phyloP scores from a whole-genome alignment of 2,113 vertebrate species.

The Mus pahari region DNA sequence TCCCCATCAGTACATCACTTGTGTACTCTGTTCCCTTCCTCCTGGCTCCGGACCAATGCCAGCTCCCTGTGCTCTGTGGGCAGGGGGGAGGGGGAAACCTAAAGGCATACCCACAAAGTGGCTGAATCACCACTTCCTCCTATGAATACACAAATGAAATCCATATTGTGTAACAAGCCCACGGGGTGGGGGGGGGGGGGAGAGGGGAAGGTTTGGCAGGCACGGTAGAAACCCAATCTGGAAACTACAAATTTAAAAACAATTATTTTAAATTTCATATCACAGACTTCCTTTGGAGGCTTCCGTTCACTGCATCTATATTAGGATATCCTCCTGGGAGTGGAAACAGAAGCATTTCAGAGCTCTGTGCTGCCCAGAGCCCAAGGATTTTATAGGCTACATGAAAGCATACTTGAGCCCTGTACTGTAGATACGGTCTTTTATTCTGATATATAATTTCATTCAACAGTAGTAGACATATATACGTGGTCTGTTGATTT shows the following conservation, averaged over 20 bases:
- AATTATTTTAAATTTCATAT: slow-evolving; percentile 77
- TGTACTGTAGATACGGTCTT: not conserved
- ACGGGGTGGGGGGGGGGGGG: no score
- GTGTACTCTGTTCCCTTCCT: not conserved
- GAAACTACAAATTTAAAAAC: slow-evolving; percentile 78
- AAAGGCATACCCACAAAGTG: not conserved
- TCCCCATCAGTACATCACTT: not conserved
- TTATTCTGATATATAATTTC: slow-evolving; percentile 66
- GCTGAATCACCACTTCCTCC: slow-evolving; percentile 56
- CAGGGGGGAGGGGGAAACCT: not conserved
- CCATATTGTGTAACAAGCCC: slow-evolving; percentile 47
- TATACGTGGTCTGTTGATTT: slow-evolving; percentile 66
- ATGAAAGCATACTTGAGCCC: slow-evolving; percentile 36
- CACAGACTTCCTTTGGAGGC: slow-evolving; percentile 66
- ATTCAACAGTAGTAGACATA: slow-evolving; percentile 54
- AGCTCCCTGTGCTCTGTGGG: not conserved
- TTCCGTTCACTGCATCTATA: slow-evolving; percentile 50
- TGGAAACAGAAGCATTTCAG: not conserved
- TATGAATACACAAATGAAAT: slow-evolving; percentile 58
- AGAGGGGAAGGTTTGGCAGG: slow-evolving; percentile 64
- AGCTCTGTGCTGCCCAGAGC: slow-evolving; percentile 36
- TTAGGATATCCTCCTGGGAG: slow-evolving; percentile 30
- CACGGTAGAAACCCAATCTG: slow-evolving; percentile 72
- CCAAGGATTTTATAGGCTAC: slow-evolving; percentile 24
- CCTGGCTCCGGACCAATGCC: not conserved